These are phyloP conservation scores for Empis livida DNA, from an alignment of 2,888 invertebrate genomes.

Conservation along the genomic window DNA sequence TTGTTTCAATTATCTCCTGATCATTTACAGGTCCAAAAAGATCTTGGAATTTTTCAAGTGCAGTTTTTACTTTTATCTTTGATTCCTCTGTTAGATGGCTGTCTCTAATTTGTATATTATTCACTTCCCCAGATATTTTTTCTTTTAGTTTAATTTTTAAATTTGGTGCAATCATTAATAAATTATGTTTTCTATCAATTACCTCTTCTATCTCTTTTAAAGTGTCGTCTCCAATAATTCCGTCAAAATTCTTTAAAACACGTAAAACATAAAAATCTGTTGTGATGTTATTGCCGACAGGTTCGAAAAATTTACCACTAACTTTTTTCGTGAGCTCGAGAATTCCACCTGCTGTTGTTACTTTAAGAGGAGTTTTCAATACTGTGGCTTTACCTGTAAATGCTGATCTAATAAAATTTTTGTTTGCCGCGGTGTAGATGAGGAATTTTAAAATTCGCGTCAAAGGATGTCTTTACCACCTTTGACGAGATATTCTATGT, in stretches of 20 bases:
- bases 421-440: slow-evolving; percentile 3
- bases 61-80: background rate
- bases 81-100: background rate
- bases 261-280: slow-evolving; percentile 8
- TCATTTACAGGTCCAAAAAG: slow-evolving; percentile 9
- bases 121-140: background rate
- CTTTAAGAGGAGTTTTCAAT: background rate
- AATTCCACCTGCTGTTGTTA: slow-evolving; percentile 1
- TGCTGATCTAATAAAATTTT: slow-evolving; percentile 2
- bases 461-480: no score
- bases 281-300: slow-evolving; percentile 4
- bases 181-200: slow-evolving; percentile 10
- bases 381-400: background rate
- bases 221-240: slow-evolving; percentile 10
- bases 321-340: background rate
- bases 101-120: background rate
- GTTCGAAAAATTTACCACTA: slow-evolving; percentile 3
- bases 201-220: slow-evolving; percentile 10
- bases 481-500: slow-evolving; percentile 5
- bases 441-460: slow-evolving; percentile 2
- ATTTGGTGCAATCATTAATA: slow-evolving; percentile 5
- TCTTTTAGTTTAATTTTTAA: background rate
- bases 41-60: background rate
- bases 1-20: background rate
- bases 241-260: slow-evolving; percentile 4